Evolutionary conservation across 2,888 invertebrate genomes (phyloP).

Genomic region (Drosophila putrida): DNA sequence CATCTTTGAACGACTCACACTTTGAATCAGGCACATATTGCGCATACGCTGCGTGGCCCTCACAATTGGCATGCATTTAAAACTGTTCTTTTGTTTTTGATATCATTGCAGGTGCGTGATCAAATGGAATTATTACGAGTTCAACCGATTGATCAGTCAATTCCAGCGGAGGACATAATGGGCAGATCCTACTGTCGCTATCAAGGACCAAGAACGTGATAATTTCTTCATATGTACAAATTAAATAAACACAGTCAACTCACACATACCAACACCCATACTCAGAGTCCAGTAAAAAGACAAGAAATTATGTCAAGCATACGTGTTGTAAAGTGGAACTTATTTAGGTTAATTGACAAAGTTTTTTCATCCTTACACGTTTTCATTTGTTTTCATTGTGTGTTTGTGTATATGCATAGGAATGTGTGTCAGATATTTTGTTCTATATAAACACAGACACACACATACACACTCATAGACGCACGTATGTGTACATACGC

Average conservation of each 20-base stretch:
- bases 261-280: slow-evolving; percentile 11
- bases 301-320: slow-evolving; percentile 70
- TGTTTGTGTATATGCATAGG: slow-evolving; percentile 19
- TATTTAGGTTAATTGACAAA: slow-evolving; percentile 81
- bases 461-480: background rate
- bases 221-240: slow-evolving; percentile 72
- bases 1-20: slow-evolving; percentile 20
- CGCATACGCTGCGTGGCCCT: slow-evolving; percentile 20
- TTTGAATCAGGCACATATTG: slow-evolving; percentile 6
- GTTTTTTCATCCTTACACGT: slow-evolving; percentile 62
- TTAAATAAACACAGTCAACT: slow-evolving; percentile 28
- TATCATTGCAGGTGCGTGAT: slow-evolving; percentile 86
- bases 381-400: slow-evolving; percentile 49
- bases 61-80: background rate
- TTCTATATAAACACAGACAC: slow-evolving; percentile 18
- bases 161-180: slow-evolving; percentile 87
- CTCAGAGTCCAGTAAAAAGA: slow-evolving; percentile 15
- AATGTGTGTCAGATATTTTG: slow-evolving; percentile 32
- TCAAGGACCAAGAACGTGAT: slow-evolving; percentile 86
- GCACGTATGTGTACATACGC: slow-evolving; percentile 14
- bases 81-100: background rate
- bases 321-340: slow-evolving; percentile 75
- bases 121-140: slow-evolving; percentile 87
- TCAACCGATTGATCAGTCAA: slow-evolving; percentile 87
- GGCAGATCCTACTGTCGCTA: slow-evolving; percentile 87